Percentiles rank a stretch among this genome's conserved stretches.
phyloP scores from a whole-genome alignment of 2,113 vertebrate genomes.

The Anguilla japonica region DNA sequence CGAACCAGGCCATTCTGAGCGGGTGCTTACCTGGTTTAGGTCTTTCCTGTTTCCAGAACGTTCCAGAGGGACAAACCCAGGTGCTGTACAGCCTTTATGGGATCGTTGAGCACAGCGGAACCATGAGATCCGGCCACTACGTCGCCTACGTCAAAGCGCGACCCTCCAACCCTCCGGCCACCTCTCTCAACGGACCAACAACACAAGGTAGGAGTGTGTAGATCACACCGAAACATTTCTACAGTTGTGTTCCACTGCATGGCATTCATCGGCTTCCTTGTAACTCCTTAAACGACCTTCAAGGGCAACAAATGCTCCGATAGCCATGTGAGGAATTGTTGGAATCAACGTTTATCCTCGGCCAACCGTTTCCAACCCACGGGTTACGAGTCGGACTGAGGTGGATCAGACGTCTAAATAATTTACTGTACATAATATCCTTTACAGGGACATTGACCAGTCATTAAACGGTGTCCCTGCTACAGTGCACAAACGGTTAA shows the following conservation, averaged over 20 bases:
- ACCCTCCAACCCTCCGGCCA: slow-evolving; percentile 52
- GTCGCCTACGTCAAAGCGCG: slow-evolving; percentile 89
- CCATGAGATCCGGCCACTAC: slow-evolving; percentile 97
- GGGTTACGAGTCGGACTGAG: no score
- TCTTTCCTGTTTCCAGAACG: slow-evolving; percentile 65
- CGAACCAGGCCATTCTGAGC: neutral
- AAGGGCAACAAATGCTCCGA: no score
- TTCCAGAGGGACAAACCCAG: slow-evolving; percentile 70
- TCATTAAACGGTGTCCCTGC: no score
- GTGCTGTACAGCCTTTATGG: slow-evolving; percentile 90
- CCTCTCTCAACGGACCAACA: slow-evolving; percentile 62
- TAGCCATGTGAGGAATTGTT: no score
- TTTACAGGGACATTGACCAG: no score
- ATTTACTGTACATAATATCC: no score
- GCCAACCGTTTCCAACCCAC: no score
- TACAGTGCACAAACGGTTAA: no score
- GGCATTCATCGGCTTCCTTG: no score
- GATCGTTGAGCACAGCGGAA: slow-evolving; percentile 93
- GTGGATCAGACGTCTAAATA: no score
- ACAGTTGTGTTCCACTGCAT: neutral
- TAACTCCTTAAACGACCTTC: no score
- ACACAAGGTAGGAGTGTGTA: slow-evolving; percentile 65
- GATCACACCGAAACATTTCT: neutral
- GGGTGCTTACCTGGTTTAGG: neutral
- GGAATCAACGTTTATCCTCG: no score